Evolutionary conservation across 2,797 vertebrate species (phyloP).

Genomic region (Cyclura pinguis): DNA sequence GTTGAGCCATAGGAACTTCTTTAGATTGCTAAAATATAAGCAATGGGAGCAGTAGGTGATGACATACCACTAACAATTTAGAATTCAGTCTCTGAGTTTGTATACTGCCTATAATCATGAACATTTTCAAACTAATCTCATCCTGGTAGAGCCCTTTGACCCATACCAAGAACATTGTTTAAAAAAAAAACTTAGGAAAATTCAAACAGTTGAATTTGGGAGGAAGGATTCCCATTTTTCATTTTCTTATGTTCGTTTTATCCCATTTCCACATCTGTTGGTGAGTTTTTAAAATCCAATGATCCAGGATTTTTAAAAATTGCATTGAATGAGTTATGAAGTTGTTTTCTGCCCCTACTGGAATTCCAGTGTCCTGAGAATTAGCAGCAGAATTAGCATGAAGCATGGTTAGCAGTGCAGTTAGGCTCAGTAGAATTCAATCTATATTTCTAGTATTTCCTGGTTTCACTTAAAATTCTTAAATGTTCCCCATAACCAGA

Average conservation of each 20-base stretch:
- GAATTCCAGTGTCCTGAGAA: no score
- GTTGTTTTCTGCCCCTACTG: no score
- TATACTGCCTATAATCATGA: neutral
- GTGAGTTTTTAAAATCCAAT: neutral
- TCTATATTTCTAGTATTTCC: no score
- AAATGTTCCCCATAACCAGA: no score
- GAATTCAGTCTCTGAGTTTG: conserved; percentile 1
- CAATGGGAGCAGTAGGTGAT: conserved; percentile 51
- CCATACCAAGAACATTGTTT: neutral
- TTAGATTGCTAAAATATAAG: conserved; percentile 54
- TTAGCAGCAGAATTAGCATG: no score
- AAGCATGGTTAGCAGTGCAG: no score
- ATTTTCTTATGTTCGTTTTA: neutral
- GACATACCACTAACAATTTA: neutral
- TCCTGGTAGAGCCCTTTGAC: neutral
- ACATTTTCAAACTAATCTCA: neutral
- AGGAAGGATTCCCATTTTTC: neutral
- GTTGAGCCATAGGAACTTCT: conserved; percentile 50
- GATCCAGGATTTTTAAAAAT: no score
- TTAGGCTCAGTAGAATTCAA: no score
- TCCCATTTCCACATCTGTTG: neutral
- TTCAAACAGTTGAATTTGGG: neutral
- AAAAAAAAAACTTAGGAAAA: neutral
- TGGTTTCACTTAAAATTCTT: no score
- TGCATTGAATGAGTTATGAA: no score